phyloP scores from a whole-genome alignment of 53 echinoderm and acorn worm species.

The Luidia sarsii region DNA sequence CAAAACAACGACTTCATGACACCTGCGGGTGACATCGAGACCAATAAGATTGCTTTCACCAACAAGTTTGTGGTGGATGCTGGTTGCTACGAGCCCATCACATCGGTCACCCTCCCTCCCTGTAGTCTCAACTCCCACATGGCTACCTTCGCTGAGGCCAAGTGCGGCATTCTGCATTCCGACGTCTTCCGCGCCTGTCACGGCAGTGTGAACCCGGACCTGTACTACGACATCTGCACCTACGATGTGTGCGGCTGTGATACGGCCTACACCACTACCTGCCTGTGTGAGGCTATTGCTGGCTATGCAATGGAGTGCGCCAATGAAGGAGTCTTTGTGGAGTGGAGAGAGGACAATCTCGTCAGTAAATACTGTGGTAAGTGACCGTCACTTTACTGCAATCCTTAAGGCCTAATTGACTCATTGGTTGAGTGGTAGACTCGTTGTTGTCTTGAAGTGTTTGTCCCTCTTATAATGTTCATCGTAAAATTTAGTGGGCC shows the following conservation, averaged over 20 bases:
- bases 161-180: slow-evolving; percentile 72
- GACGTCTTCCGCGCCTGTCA: slow-evolving; percentile 80
- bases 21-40: slow-evolving; percentile 85
- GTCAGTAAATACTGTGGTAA: slow-evolving; percentile 81
- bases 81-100: slow-evolving; percentile 61
- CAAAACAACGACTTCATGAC: slow-evolving; percentile 94
- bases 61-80: slow-evolving; percentile 75
- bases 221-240: slow-evolving; percentile 81
- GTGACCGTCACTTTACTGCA: not conserved
- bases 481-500: too few relatives aligned
- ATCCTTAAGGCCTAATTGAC: too few relatives aligned
- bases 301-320: slow-evolving; percentile 86
- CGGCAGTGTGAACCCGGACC: slow-evolving; percentile 71
- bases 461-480: too few relatives aligned
- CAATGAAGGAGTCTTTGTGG: slow-evolving; percentile 69
- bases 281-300: slow-evolving; percentile 80
- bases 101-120: slow-evolving; percentile 54
- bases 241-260: slow-evolving; percentile 91
- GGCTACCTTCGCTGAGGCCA: slow-evolving; percentile 71
- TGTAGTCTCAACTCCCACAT: slow-evolving; percentile 85
- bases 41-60: slow-evolving; percentile 69
- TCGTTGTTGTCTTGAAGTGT: too few relatives aligned
- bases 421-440: too few relatives aligned
- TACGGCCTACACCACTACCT: slow-evolving; percentile 50
- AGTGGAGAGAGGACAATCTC: slow-evolving; percentile 72